Conservation (phyloP, 2,888 invertebrate genomes). For the Ochropacha duplaris region DNA sequence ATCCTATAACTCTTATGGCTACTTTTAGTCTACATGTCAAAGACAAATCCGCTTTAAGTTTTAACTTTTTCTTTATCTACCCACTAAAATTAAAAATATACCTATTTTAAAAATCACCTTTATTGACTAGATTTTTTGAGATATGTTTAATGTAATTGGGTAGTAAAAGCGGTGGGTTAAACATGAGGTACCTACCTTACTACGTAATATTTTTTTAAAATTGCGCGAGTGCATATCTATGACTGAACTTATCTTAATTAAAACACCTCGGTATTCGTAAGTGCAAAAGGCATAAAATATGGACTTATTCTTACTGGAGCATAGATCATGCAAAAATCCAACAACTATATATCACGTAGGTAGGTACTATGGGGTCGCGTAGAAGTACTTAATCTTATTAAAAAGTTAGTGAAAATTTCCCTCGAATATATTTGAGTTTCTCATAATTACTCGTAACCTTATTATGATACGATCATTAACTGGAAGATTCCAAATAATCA, state of each 20-base stretch:
- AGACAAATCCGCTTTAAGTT: too few species aligned
- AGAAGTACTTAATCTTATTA: too few species aligned
- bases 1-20: background rate
- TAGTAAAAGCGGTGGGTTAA: background rate
- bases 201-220: too few species aligned
- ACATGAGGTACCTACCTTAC: background rate
- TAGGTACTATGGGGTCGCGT: background rate
- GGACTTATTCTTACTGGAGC: background rate
- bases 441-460: background rate
- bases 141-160: background rate
- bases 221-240: too few species aligned
- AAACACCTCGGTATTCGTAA: background rate
- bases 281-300: background rate
- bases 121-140: background rate
- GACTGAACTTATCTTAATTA: too few species aligned
- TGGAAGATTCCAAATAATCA: background rate
- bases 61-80: background rate
- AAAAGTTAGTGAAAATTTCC: background rate
- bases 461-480: background rate
- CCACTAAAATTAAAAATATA: background rate
- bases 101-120: background rate
- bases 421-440: too few species aligned
- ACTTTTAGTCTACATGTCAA: background rate
- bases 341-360: background rate
- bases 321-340: background rate